Evolutionary conservation across 2,113 vertebrate species (phyloP).

Genomic region (Pelodiscus sinensis): DNA sequence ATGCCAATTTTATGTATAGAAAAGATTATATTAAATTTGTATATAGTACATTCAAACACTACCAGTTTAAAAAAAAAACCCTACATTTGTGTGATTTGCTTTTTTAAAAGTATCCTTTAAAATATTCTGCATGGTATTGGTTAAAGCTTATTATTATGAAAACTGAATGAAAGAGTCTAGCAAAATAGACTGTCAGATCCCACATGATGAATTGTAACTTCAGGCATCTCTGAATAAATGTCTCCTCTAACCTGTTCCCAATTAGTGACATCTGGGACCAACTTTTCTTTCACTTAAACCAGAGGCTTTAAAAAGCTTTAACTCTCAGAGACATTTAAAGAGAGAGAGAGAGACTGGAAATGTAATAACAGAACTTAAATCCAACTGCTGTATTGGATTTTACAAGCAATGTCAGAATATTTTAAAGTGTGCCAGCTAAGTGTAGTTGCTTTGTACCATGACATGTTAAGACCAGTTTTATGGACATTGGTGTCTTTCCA

Average conservation of each 20-base stretch:
- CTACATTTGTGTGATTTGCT: background rate
- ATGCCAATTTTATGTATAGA: background rate
- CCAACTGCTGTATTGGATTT: background rate
- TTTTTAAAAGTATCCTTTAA: background rate
- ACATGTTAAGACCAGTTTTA: background rate
- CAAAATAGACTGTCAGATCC: constrained; percentile 32
- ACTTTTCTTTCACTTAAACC: constrained; percentile 61
- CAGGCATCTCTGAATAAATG: constrained; percentile 40
- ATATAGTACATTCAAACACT: background rate
- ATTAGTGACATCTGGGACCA: constrained; percentile 70
- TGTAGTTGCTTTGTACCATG: background rate
- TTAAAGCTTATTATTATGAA: constrained; percentile 36
- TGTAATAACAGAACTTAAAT: constrained; percentile 27
- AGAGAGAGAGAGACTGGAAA: background rate
- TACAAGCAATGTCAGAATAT: background rate
- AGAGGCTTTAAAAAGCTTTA: constrained; percentile 16
- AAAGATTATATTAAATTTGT: background rate
- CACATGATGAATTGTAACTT: constrained; percentile 47
- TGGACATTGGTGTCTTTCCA: background rate
- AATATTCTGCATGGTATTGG: constrained; percentile 2
- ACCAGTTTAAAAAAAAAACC: background rate
- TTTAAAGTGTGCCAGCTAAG: constrained; percentile 19
- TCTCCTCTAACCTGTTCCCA: constrained; percentile 69
- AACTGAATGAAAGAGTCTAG: constrained; percentile 30
- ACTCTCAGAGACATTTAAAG: background rate